phyloP scores from a whole-genome alignment of 2,888 invertebrate species.

The Salticus scenicus region DNA sequence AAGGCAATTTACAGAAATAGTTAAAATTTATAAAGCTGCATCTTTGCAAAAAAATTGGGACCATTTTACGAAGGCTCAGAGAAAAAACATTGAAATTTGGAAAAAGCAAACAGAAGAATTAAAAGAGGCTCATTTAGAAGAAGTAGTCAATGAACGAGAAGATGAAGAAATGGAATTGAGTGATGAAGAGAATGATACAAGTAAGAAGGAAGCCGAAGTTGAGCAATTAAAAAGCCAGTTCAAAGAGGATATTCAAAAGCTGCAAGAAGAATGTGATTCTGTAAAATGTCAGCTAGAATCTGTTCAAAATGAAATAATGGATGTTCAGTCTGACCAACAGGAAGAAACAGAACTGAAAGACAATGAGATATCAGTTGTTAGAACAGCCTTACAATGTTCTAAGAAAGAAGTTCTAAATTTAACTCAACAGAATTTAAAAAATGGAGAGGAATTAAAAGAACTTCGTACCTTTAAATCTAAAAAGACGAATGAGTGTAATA shows the following conservation, averaged over 20 bases:
- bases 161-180: slow-evolving; percentile 90
- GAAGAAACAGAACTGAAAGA: slow-evolving; percentile 88
- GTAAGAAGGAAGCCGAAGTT: not conserved
- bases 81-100: slow-evolving; percentile 99
- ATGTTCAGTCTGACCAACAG: slow-evolving; percentile 87
- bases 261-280: slow-evolving; percentile 88
- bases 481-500: not conserved
- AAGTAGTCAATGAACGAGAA: slow-evolving; percentile 81
- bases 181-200: not conserved
- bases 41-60: slow-evolving; percentile 99
- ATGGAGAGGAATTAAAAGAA: slow-evolving; percentile 40
- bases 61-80: slow-evolving; percentile 99
- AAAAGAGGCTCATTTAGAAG: slow-evolving; percentile 82
- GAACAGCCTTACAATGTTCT: slow-evolving; percentile 79
- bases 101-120: slow-evolving; percentile 93
- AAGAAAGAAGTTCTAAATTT: slow-evolving; percentile 73
- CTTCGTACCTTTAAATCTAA: not conserved
- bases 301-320: slow-evolving; percentile 93
- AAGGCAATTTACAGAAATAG: slow-evolving; percentile 98
- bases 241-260: not conserved
- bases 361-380: slow-evolving; percentile 85
- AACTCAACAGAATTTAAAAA: slow-evolving; percentile 27
- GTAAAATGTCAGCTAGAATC: slow-evolving; percentile 93
- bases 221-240: not conserved
- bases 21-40: slow-evolving; percentile 96